These are phyloP conservation scores for Gopherus flavomarginatus DNA, from an alignment of 2,113 vertebrate species.

Conservation along the genomic window DNA sequence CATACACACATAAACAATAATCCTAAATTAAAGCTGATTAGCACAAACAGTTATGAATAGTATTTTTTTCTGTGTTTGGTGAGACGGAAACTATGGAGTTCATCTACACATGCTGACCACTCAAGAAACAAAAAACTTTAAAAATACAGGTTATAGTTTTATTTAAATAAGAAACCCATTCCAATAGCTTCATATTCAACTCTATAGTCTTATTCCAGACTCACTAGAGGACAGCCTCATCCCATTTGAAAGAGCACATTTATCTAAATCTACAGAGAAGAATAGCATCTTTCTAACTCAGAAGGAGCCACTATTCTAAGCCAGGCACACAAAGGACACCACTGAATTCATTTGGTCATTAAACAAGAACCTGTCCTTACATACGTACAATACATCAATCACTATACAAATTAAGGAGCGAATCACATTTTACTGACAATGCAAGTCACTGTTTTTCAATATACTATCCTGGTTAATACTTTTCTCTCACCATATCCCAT, in stretches of 20 bases:
- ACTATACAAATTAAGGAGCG: conserved; percentile 26
- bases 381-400: conserved; percentile 15
- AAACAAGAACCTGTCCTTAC: conserved; percentile 55
- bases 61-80: not conserved
- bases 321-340: conserved; percentile 44
- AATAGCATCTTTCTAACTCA: conserved; percentile 53
- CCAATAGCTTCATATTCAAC: not conserved
- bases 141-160: not conserved
- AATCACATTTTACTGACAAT: conserved; percentile 32
- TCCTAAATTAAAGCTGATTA: not conserved
- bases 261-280: not conserved
- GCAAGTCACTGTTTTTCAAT: conserved; percentile 30
- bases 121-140: not conserved
- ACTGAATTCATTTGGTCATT: conserved; percentile 37
- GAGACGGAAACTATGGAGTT: not conserved
- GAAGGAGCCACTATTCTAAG: conserved; percentile 54
- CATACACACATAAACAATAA: not conserved
- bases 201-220: not conserved
- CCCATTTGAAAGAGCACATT: not conserved
- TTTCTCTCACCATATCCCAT: conserved; percentile 27
- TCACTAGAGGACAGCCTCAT: not conserved
- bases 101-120: not conserved
- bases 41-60: not conserved
- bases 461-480: conserved; percentile 4
- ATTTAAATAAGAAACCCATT: not conserved